Evolutionary conservation across 2,797 vertebrate species (phyloP), one percentile per base, ranked within the genome.

Genomic region (Denticeps clupeoides): DNA sequence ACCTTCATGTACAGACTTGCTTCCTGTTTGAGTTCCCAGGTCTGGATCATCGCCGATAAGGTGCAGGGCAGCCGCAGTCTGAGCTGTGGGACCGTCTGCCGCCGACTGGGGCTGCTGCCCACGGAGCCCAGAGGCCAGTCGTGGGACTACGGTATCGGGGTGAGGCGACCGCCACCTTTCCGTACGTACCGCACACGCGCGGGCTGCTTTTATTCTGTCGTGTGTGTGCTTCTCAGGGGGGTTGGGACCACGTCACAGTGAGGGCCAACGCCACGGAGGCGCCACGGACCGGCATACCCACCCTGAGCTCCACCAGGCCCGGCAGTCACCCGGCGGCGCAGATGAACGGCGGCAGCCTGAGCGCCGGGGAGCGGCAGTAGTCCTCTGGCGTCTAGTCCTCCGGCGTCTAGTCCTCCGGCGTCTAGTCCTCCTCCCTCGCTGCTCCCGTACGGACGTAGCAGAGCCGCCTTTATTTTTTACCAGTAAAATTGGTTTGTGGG

Each of bases 81-180:
- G 76, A 85, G 84, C 51, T 75, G 83, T 0, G 93, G 94, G 8
- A 90, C 87, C 0, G 79, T 98, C 25, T 92, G 91, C 51, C 94
- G 86, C 55, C 83, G 94, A 11, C 62, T 79, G 0, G 91, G 92
- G 0, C 80, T 97, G 24, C 89, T 84, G 47, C 90, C 95, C 3
- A 77, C 82, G 72, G 83, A 90, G 16, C 89, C 91, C 2, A 90
- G 83, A 51, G 95, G 95, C 16, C 81, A 81, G 53, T 78, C 82
- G 1, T 99, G 93, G 95, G 93, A 99, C 72, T 96, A 87, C 0
- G 95, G 94, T 0, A 89, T 99, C 2, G 95, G 95, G 80, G 95
- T 98, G 62, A 87, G 78, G 35, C 21, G 35, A 38, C 38, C 21
- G 10, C 9, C 13, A 35, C 35, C 18, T 15, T 4, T 18, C 18